phyloP scores from a whole-genome alignment of 2,888 invertebrate species.

The Ophioninae sp. region DNA sequence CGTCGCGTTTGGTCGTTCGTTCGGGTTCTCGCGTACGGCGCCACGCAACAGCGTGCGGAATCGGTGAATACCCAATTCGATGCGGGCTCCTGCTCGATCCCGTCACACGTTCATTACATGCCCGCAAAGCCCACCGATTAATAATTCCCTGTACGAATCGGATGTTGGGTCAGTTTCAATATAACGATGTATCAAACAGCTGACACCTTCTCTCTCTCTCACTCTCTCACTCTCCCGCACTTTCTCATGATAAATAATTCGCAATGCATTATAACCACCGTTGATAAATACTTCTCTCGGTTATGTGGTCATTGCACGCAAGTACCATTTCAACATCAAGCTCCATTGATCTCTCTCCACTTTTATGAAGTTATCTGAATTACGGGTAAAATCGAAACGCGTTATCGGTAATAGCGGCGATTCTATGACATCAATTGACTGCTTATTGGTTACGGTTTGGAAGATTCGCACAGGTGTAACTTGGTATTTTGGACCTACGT shows the following conservation, averaged over 20 bases:
- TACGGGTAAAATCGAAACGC: constrained; percentile 41
- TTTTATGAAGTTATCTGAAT: constrained; percentile 22
- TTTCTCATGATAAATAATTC: constrained; percentile 52
- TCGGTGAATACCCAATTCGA: constrained; percentile 48
- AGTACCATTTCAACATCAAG: constrained; percentile 10
- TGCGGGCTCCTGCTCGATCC: constrained; percentile 25
- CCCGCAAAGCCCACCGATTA: constrained; percentile 49
- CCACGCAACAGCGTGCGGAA: constrained; percentile 9
- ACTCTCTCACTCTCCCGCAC: background rate
- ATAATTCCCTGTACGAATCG: constrained; percentile 55
- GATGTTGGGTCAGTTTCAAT: constrained; percentile 18
- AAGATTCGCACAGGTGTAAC: constrained; percentile 2
- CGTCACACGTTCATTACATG: constrained; percentile 50
- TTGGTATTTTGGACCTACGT: constrained; percentile 15
- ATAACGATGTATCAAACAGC: background rate
- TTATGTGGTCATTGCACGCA: constrained; percentile 39
- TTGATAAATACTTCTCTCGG: constrained; percentile 48
- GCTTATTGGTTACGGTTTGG: constrained; percentile 1
- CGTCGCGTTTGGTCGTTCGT: constrained; percentile 27
- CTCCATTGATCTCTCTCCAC: background rate
- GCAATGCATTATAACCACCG: constrained; percentile 8
- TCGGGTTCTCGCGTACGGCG: constrained; percentile 9
- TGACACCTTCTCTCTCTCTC: background rate
- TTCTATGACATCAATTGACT: constrained; percentile 4
- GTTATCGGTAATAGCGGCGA: constrained; percentile 45